Percentiles rank a stretch among this genome's conserved stretches.
Conservation (phyloP, 2,888 invertebrate species). For the Papilio elwesi region DNA sequence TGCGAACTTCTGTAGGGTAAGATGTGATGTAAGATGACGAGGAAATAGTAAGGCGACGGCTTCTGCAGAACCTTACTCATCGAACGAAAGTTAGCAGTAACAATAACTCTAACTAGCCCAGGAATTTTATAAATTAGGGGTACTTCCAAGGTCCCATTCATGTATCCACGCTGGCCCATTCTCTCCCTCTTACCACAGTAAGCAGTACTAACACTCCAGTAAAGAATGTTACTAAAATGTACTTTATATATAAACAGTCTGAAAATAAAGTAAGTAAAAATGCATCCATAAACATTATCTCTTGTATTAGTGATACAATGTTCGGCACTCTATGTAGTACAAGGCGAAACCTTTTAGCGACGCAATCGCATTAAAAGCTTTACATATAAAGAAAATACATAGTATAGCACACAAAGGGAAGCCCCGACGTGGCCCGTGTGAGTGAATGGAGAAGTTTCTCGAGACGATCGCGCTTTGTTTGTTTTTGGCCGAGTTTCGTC, state of each 20-base stretch:
- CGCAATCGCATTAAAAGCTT: slow-evolving; percentile 50
- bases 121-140: too few species aligned
- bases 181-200: too few species aligned
- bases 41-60: too few species aligned
- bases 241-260: not conserved
- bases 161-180: too few species aligned
- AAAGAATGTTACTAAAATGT: not conserved
- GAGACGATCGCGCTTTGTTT: slow-evolving; percentile 55
- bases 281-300: slow-evolving; percentile 41
- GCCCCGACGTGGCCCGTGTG: slow-evolving; percentile 29
- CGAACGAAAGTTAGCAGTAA: too few species aligned
- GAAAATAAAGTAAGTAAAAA: slow-evolving; percentile 26
- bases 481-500: slow-evolving; percentile 66
- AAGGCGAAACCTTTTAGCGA: slow-evolving; percentile 53
- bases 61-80: too few species aligned
- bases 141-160: too few species aligned
- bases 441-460: slow-evolving; percentile 53
- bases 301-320: slow-evolving; percentile 45
- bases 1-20: too few species aligned
- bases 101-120: too few species aligned
- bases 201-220: too few species aligned
- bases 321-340: slow-evolving; percentile 42
- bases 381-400: slow-evolving; percentile 42
- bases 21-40: too few species aligned
- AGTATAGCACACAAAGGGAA: slow-evolving; percentile 34